Percentiles rank a stretch among this genome's conserved stretches.
phyloP scores from a whole-genome alignment of 2,888 invertebrate species.

The Andrena camellia region DNA sequence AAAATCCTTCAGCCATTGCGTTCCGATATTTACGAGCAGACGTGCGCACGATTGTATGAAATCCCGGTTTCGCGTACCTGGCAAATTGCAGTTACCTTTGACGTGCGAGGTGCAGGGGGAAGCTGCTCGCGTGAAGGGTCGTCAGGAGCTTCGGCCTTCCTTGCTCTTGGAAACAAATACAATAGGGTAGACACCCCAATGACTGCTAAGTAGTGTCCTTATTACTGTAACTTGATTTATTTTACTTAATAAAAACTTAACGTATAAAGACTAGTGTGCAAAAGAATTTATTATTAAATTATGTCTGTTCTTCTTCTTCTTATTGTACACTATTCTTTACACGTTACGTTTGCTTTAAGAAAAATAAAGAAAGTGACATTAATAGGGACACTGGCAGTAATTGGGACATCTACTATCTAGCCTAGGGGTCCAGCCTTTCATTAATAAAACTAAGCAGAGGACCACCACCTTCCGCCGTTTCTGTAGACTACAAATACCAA shows the following conservation, averaged over 20 bases:
- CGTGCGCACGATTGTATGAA: slow-evolving; percentile 44
- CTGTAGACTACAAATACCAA: background rate
- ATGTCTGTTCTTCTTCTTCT: too few relatives aligned
- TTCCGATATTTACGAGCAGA: slow-evolving; percentile 56
- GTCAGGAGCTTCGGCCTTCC: background rate
- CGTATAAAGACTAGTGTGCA: too few relatives aligned
- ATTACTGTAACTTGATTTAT: too few relatives aligned
- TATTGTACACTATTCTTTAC: background rate
- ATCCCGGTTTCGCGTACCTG: slow-evolving; percentile 36
- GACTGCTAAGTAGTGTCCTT: too few relatives aligned
- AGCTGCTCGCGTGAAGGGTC: background rate
- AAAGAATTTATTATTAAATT: too few relatives aligned
- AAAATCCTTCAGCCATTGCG: slow-evolving; percentile 37
- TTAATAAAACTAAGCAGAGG: background rate
- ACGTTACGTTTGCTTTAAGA: background rate
- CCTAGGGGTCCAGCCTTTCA: background rate
- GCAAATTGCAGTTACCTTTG: slow-evolving; percentile 39
- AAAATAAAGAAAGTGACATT: background rate
- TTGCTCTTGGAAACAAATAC: background rate
- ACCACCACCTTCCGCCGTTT: background rate
- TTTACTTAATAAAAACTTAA: too few relatives aligned
- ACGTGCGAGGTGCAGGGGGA: background rate
- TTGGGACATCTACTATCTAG: background rate
- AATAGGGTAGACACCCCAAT: too few relatives aligned
- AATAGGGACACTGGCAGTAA: background rate